Percentiles rank a stretch among this genome's conserved stretches.
Conservation (phyloP, 1,140 invertebrate genomes). For the Stegodyphus mimosarum region DNA sequence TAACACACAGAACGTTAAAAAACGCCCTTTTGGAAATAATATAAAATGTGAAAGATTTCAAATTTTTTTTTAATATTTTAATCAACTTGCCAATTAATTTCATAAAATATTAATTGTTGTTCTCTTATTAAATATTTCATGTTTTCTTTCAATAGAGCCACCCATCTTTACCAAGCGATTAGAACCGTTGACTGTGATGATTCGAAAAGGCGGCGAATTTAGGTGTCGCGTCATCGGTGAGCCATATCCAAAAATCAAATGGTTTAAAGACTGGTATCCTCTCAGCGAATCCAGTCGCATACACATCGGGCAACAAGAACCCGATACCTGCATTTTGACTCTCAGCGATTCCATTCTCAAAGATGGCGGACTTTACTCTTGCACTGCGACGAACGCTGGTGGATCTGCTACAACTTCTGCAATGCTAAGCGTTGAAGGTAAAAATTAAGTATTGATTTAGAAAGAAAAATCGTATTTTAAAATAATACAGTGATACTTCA, state of each 20-base stretch:
- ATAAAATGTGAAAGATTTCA: no score
- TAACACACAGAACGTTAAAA: no score
- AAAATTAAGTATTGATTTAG: slow-evolving; percentile 22
- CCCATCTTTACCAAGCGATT: slow-evolving; percentile 86
- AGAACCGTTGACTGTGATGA: slow-evolving; percentile 82
- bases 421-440: slow-evolving; percentile 85
- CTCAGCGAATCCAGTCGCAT: slow-evolving; percentile 81
- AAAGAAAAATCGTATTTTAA: no score
- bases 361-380: slow-evolving; percentile 93
- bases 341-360: slow-evolving; percentile 88
- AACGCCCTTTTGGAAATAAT: no score
- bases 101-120: no score
- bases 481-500: no score
- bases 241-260: slow-evolving; percentile 92
- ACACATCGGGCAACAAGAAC: slow-evolving; percentile 85
- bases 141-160: slow-evolving; percentile 74
- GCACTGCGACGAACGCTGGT: slow-evolving; percentile 91
- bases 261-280: slow-evolving; percentile 96
- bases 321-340: slow-evolving; percentile 83
- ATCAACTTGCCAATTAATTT: no score
- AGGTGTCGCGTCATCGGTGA: slow-evolving; percentile 88
- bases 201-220: slow-evolving; percentile 78
- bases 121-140: neutral
- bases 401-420: slow-evolving; percentile 88
- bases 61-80: no score